Percentiles rank a stretch among this genome's conserved stretches.
phyloP scores from a whole-genome alignment of 2,888 invertebrate species.

The Phania funesta region DNA sequence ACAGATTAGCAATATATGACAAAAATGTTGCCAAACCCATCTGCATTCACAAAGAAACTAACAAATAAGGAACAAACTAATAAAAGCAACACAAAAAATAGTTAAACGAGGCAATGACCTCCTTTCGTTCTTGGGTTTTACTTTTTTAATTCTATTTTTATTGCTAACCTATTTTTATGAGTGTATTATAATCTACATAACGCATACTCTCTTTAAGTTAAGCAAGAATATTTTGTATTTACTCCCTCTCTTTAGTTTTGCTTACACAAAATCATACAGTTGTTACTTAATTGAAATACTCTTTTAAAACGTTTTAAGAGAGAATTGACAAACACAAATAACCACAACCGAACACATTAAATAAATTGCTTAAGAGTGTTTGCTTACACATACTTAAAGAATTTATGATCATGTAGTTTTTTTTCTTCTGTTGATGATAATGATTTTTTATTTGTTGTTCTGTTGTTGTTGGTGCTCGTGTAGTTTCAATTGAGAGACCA shows the following conservation, averaged over 20 bases:
- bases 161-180: constrained; percentile 56
- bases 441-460: constrained; percentile 39
- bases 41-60: constrained; percentile 45
- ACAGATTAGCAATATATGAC: too few species aligned
- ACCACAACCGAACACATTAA: background rate
- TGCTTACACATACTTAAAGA: constrained; percentile 43
- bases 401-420: constrained; percentile 23
- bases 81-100: constrained; percentile 69
- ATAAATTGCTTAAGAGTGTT: constrained; percentile 34
- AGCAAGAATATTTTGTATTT: background rate
- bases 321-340: background rate
- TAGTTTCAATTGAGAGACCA: constrained; percentile 1
- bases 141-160: constrained; percentile 25
- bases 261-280: too few species aligned
- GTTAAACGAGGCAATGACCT: constrained; percentile 56
- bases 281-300: too few species aligned
- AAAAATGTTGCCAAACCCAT: constrained; percentile 3
- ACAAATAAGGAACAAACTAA: constrained; percentile 67
- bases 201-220: background rate
- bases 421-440: constrained; percentile 25
- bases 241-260: too few species aligned
- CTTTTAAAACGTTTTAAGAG: background rate
- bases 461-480: background rate
- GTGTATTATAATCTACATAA: constrained; percentile 16
- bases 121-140: constrained; percentile 14